phyloP scores from a whole-genome alignment of 2,113 vertebrate species.

The Turdus rufiventris region DNA sequence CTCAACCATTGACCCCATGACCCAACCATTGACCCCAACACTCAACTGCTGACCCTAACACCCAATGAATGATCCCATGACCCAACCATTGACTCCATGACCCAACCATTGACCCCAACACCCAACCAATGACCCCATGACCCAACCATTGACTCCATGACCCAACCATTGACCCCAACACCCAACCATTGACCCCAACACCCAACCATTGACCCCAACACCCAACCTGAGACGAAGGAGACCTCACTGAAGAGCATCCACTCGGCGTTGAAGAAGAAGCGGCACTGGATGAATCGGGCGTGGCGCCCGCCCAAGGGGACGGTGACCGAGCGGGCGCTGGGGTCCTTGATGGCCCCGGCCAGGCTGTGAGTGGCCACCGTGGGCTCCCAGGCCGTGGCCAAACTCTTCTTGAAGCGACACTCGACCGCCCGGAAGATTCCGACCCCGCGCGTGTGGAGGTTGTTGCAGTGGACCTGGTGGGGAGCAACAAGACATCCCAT shows the following conservation, averaged over 20 bases:
- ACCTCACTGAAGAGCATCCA: slow-evolving; percentile 96
- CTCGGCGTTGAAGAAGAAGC: slow-evolving; percentile 82
- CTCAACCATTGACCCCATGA: no score
- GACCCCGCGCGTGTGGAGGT: slow-evolving; percentile 85
- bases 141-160: neutral
- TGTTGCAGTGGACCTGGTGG: slow-evolving; percentile 89
- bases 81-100: no score
- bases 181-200: neutral
- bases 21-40: no score
- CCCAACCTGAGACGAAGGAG: slow-evolving; percentile 82
- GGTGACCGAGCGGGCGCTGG: slow-evolving; percentile 79
- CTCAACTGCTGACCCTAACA: no score
- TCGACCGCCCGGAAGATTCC: slow-evolving; percentile 83
- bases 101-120: no score
- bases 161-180: neutral
- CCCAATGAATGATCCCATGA: no score
- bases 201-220: neutral
- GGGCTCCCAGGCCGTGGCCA: slow-evolving; percentile 82
- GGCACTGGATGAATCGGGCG: slow-evolving; percentile 85
- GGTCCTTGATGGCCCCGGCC: slow-evolving; percentile 81
- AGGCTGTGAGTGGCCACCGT: slow-evolving; percentile 65
- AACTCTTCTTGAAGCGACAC: slow-evolving; percentile 81
- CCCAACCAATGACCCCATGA: neutral
- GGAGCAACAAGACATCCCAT: neutral
- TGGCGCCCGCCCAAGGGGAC: slow-evolving; percentile 74